phyloP scores from a whole-genome alignment of 1,140 invertebrate genomes.

The Drosophila parabipectinata region DNA sequence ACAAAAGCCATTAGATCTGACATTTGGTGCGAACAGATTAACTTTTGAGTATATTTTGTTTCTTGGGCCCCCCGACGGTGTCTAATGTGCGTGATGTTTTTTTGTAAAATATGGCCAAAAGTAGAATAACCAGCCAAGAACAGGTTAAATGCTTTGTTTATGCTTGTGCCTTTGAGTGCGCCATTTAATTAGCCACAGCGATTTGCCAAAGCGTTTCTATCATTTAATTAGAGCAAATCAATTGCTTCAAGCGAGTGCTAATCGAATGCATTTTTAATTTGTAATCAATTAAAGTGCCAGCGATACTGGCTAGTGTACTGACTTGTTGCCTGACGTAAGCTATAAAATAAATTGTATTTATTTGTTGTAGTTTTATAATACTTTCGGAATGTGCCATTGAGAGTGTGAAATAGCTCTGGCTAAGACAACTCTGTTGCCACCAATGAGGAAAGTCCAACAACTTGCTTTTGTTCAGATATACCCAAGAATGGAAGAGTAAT shows the following conservation, averaged over 20 bases:
- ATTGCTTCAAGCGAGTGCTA: constrained; percentile 25
- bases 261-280: constrained; percentile 50
- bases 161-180: constrained; percentile 1
- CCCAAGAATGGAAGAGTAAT: background rate
- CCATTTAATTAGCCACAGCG: constrained; percentile 27
- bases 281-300: constrained; percentile 49
- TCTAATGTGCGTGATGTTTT: constrained; percentile 4
- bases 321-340: background rate
- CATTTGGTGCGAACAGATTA: constrained; percentile 76
- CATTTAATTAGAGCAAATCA: constrained; percentile 50
- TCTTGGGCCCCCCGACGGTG: constrained; percentile 7
- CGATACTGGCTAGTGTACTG: background rate
- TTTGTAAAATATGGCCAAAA: constrained; percentile 18
- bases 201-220: constrained; percentile 32
- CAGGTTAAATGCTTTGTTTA: constrained; percentile 18
- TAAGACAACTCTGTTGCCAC: constrained; percentile 1
- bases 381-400: constrained; percentile 8
- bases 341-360: constrained; percentile 16
- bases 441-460: background rate
- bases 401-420: constrained; percentile 26
- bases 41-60: constrained; percentile 45
- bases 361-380: background rate
- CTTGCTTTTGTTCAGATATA: no score
- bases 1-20: constrained; percentile 75
- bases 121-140: constrained; percentile 3